Evolutionary conservation across 2,113 vertebrate species (phyloP).

Genomic region (Peromyscus maniculatus): DNA sequence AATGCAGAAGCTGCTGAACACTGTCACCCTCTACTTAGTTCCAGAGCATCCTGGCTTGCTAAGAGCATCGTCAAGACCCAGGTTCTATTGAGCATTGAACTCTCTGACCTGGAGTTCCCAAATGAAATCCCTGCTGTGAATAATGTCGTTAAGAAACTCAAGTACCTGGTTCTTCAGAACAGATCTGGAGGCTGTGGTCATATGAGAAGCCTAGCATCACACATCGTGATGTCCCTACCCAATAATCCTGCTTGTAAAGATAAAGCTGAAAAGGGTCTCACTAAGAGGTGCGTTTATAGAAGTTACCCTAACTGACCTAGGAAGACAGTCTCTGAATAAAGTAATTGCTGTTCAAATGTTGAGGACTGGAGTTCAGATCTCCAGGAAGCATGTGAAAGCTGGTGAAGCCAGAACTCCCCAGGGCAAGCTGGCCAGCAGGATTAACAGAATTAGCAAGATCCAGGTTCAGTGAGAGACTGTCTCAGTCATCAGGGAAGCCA

Average conservation of each 20-base stretch:
- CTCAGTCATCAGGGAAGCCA: neutral
- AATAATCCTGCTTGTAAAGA: neutral
- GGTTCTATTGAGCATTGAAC: neutral
- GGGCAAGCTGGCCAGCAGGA: neutral
- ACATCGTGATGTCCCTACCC: neutral
- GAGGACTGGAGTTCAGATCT: neutral
- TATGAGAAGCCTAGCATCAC: neutral
- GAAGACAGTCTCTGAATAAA: neutral
- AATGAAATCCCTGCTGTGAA: neutral
- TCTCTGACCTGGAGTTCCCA: slow-evolving; percentile 2
- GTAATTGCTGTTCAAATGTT: neutral
- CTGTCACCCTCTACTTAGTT: neutral
- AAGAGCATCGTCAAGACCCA: neutral
- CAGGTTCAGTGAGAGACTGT: neutral
- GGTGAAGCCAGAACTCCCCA: neutral
- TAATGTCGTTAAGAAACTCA: neutral
- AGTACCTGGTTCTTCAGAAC: neutral
- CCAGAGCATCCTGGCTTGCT: neutral
- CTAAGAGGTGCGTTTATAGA: neutral
- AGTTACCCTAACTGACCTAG: neutral
- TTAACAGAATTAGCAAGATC: neutral
- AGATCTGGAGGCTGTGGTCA: neutral
- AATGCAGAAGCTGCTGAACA: neutral
- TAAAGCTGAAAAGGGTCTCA: neutral
- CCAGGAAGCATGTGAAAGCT: neutral